Percentiles rank a stretch among this genome's conserved stretches.
phyloP scores from a whole-genome alignment of 2,113 vertebrate species.

The Hymenochirus boettgeri region DNA sequence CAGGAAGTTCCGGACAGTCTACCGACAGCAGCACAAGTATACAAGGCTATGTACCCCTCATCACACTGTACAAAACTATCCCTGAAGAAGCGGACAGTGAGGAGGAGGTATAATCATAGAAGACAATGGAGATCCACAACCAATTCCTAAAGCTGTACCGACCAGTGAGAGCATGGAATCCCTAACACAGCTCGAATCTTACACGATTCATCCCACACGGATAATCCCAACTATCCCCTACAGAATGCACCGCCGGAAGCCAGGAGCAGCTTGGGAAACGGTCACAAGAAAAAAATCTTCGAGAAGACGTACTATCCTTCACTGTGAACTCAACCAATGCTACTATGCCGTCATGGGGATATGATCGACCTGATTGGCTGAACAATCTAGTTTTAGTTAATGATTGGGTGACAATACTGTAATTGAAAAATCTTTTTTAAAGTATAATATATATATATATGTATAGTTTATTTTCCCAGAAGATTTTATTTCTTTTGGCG shows the following conservation, averaged over 20 bases:
- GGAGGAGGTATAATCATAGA: conserved; percentile 87
- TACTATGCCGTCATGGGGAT: no score
- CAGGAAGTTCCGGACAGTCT: conserved; percentile 88
- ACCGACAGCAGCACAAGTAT: conserved; percentile 81
- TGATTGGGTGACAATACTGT: conserved; percentile 30
- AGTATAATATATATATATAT: conserved; percentile 14
- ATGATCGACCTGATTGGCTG: background rate
- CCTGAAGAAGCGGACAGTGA: conserved; percentile 85
- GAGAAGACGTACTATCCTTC: conserved; percentile 96
- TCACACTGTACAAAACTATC: conserved; percentile 69
- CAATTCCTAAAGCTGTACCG: conserved; percentile 57
- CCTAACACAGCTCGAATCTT: conserved; percentile 73
- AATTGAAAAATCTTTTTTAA: conserved; percentile 10
- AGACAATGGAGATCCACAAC: conserved; percentile 60
- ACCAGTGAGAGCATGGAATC: conserved; percentile 66
- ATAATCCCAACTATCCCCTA: conserved; percentile 60
- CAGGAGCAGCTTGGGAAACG: conserved; percentile 54
- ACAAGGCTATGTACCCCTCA: conserved; percentile 65
- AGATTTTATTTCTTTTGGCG: background rate
- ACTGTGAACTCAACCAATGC: conserved; percentile 59
- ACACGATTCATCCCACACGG: conserved; percentile 76
- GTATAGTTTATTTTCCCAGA: conserved; percentile 24
- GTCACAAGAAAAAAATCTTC: conserved; percentile 60
- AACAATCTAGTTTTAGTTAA: conserved; percentile 15
- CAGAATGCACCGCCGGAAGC: conserved; percentile 52